Evolutionary conservation across 2,113 vertebrate species (phyloP).

Genomic region (Paracanthobrama guichenoti): DNA sequence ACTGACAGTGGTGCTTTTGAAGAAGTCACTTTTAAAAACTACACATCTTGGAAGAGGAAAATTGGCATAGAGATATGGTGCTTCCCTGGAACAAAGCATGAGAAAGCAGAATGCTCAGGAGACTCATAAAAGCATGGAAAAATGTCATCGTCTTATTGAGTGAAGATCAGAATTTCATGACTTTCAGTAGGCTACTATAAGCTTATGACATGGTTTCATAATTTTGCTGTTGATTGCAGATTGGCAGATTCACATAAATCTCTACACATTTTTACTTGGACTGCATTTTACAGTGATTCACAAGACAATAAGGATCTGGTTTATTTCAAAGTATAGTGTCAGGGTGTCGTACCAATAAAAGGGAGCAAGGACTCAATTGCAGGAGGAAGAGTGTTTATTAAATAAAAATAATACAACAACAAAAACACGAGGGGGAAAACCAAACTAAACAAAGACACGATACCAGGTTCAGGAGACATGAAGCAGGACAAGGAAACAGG

Average conservation of each 20-base stretch:
- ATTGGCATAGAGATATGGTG: background rate
- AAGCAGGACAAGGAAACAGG: no score
- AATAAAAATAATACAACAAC: no score
- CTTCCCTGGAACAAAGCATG: conserved; percentile 26
- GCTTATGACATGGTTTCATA: no score
- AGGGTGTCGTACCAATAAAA: no score
- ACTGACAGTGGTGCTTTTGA: conserved; percentile 14
- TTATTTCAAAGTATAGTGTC: background rate
- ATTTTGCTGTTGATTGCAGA: no score
- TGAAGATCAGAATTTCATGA: background rate
- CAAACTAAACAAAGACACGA: no score
- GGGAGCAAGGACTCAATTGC: no score
- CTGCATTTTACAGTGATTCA: background rate
- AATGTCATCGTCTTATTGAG: background rate
- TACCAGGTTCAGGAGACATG: no score
- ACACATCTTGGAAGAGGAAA: background rate
- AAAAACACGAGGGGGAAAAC: no score
- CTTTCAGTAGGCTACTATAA: background rate
- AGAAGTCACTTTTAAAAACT: background rate
- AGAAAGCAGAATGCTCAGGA: conserved; percentile 30
- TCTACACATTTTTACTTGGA: background rate
- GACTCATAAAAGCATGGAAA: conserved; percentile 13
- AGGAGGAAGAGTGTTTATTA: no score
- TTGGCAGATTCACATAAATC: no score
- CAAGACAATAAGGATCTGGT: background rate